Evolutionary conservation across 2,888 invertebrate genomes (phyloP), one percentile per base, ranked within the genome.

Genomic region (Branchellion lobata): DNA sequence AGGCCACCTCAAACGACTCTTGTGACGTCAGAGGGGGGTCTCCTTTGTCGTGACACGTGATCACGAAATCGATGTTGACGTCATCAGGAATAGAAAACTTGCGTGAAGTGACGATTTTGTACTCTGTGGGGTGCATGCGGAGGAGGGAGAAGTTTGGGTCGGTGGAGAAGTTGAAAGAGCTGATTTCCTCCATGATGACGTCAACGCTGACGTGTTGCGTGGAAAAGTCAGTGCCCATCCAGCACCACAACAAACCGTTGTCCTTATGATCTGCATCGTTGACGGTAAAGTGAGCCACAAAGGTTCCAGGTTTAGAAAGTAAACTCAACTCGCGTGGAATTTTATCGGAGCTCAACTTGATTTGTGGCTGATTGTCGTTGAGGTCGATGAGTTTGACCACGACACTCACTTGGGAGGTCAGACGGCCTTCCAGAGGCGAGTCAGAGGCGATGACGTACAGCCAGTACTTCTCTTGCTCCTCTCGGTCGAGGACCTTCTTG

Each of bases 41-140:
- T 36, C 75, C 75, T 14, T 57, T 24, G 33, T 75, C 75, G n/a
- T 75, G 75, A 75, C 75, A 75, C 75, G 75, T 75, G 57, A 75
- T 57, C 2, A 18, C 14, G 1, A 75, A n/a, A 29, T 51, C 31
- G 1, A 75, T 40, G 31, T 31, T 75, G 75, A 75, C n/a, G 75
- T 75, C 75, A 57, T 57, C 75, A 27, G 27, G 33, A 18, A 53
- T 36, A 18, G 53, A 1, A 27, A 75, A 40, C 34, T 75, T 36
- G 29, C 57, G 29, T 27, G 75, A 75, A 31, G 75, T 75, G 31
- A 75, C 75, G 0, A 75, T 57, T 29, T 75, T 75, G 57, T 31
- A 75, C 29, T 75, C 31, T 80, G 73, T 72, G 11, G 94, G 81
- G 96, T 92, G 1, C 92, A 91, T 47, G 81, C 80, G 79, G 27